Conservation (phyloP, 1,140 invertebrate species). For the Trichonephila clavata region DNA sequence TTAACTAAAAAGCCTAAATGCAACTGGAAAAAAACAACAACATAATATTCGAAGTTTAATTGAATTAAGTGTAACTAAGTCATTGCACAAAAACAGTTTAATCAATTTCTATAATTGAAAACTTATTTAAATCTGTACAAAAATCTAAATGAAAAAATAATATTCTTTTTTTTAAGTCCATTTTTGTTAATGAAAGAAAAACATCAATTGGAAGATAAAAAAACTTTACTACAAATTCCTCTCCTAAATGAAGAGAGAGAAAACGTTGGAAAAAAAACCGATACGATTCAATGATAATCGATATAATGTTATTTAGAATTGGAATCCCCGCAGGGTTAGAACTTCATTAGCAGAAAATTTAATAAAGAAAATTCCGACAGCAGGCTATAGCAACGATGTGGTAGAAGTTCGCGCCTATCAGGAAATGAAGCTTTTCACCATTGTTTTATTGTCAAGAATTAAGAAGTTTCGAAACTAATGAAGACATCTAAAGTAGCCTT, state of each 20-base stretch:
- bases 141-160: neutral
- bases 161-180: neutral
- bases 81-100: no score
- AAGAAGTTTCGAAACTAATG: constrained; percentile 68
- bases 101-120: no score
- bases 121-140: neutral
- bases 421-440: constrained; percentile 55
- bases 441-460: constrained; percentile 61
- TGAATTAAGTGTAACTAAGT: no score
- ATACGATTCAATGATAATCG: constrained; percentile 43
- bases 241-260: neutral
- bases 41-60: no score
- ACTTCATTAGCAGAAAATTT: constrained; percentile 65
- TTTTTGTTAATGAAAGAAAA: neutral
- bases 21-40: no score
- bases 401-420: neutral
- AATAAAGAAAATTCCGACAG: constrained; percentile 69
- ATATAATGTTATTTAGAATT: constrained; percentile 51
- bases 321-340: constrained; percentile 56
- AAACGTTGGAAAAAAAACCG: constrained; percentile 20
- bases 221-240: neutral
- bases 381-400: constrained; percentile 50
- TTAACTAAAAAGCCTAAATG: no score
- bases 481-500: neutral
- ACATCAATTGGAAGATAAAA: neutral